Evolutionary conservation across 2,797 vertebrate species (phyloP).

Genomic region (Aselliscus stoliczkanus): DNA sequence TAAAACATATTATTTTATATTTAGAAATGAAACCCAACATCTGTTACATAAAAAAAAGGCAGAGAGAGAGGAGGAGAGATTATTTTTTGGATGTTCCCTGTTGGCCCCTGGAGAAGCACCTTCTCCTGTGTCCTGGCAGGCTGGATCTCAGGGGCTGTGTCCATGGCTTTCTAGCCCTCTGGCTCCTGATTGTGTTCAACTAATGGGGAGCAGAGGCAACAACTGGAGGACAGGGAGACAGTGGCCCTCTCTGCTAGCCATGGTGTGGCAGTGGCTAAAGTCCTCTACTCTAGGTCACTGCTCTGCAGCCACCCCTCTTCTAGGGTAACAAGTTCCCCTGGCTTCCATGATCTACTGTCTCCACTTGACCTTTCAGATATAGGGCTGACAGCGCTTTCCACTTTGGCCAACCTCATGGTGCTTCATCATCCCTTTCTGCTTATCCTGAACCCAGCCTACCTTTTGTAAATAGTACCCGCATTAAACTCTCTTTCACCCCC

Average conservation of each 20-base stretch:
- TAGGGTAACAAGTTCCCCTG: background rate
- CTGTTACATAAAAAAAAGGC: background rate
- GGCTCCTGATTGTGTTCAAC: background rate
- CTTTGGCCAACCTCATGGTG: background rate
- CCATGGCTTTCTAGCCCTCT: background rate
- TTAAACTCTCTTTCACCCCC: background rate
- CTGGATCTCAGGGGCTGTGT: background rate
- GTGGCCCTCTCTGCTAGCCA: background rate
- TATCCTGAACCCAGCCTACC: background rate
- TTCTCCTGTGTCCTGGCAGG: background rate
- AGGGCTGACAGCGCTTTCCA: background rate
- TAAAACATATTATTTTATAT: conserved; percentile 30
- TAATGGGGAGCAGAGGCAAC: background rate
- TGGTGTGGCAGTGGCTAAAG: background rate
- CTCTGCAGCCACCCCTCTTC: background rate
- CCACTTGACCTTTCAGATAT: background rate
- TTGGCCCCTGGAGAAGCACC: background rate
- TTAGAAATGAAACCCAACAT: background rate
- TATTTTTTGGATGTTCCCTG: background rate
- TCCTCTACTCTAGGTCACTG: background rate
- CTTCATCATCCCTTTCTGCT: background rate
- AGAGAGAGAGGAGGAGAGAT: background rate
- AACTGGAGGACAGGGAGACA: background rate
- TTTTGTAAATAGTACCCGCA: background rate
- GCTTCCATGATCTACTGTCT: background rate